These are phyloP conservation scores for Drosophila albomicans DNA, from an alignment of 1,140 invertebrate species.

Conservation along the genomic window DNA sequence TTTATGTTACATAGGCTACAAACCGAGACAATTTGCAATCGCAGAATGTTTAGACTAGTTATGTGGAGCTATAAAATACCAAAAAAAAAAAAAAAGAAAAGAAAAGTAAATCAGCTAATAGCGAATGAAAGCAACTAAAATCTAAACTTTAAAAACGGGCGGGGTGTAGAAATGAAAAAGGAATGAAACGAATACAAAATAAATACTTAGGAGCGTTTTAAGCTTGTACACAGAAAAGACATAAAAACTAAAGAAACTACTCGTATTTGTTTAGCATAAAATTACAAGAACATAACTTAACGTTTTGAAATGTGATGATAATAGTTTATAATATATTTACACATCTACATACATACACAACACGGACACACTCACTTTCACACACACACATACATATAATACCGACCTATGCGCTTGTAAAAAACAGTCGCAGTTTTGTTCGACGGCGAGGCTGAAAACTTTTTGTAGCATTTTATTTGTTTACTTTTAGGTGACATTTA, in stretches of 20 bases:
- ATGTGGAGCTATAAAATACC: conserved; percentile 40
- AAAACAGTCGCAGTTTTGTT: conserved; percentile 58
- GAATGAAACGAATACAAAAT: conserved; percentile 51
- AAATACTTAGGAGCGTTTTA: conserved; percentile 65
- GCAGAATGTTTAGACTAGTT: conserved; percentile 31
- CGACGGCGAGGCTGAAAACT: conserved; percentile 70
- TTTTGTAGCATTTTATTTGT: conserved; percentile 82
- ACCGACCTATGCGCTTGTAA: conserved; percentile 66
- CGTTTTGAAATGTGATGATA: conserved; percentile 82
- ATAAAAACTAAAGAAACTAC: conserved; percentile 54
- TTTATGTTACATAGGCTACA: conserved; percentile 57
- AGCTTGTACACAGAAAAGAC: conserved; percentile 78
- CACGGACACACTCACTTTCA: conserved; percentile 20
- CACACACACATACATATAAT: conserved; percentile 49
- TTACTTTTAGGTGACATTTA: conserved; percentile 77
- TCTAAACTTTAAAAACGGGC: conserved; percentile 30
- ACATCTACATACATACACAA: conserved; percentile 56
- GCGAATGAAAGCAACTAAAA: conserved; percentile 5
- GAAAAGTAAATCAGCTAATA: neutral
- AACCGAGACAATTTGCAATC: conserved; percentile 22
- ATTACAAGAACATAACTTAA: conserved; percentile 73
- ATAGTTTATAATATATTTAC: conserved; percentile 77
- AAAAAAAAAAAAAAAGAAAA: conserved; percentile 41
- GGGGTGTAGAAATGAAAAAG: conserved; percentile 13
- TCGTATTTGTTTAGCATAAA: conserved; percentile 78